Evolutionary conservation across 2,797 vertebrate genomes (phyloP), one percentile per base, ranked within the genome.

Genomic region (Sardinella longiceps): DNA sequence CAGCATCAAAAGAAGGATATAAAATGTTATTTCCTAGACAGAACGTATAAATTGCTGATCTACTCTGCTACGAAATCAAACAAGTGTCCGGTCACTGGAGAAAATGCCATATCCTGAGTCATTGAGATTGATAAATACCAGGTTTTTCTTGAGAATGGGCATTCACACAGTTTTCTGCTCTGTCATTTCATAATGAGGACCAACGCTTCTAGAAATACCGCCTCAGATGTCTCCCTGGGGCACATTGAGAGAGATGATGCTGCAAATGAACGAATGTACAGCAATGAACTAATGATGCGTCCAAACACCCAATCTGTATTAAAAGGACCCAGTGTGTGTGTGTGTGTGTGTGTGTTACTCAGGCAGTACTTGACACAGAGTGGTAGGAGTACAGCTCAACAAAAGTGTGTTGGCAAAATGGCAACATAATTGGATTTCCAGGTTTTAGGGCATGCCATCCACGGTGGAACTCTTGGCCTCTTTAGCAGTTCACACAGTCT

Each of bases 401-500:
- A 37, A 18, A 39, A 37, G 30, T 33, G 63, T 37, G 30, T 37
- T 18, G 66, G 66, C 11, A 15, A 33, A 74, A 37, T 28, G 14
- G 66, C 66, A 20, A 30, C 66, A 74, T 74, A 74, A 74, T 74
- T 74, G 30, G 66, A 74, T 74, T 74, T 39, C 30, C 66, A 74
- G 33, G 12, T 74, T 37, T 74, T 74, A 56, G 53, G 20, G 20
- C 53, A 5, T 56, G 53, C n/a, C 53, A 20, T 56, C 51, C 20
- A 23, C 53, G 7, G 20, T 56, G 53, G 53, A 56, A 23, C 53
- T n/a, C 20, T 23, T 39, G 30, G 66, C 30, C 66, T 74, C 33
- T 37, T 50, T 50, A 14, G 20, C 39, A 6, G 30, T 39, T 74
- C 33, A 37, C 66, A 37, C 66, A 30, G 14, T 74, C 2, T 14